Base-by-base conservation (phyloP, 2,888 invertebrate species). In the Onthophagus sagittarius region DNA sequence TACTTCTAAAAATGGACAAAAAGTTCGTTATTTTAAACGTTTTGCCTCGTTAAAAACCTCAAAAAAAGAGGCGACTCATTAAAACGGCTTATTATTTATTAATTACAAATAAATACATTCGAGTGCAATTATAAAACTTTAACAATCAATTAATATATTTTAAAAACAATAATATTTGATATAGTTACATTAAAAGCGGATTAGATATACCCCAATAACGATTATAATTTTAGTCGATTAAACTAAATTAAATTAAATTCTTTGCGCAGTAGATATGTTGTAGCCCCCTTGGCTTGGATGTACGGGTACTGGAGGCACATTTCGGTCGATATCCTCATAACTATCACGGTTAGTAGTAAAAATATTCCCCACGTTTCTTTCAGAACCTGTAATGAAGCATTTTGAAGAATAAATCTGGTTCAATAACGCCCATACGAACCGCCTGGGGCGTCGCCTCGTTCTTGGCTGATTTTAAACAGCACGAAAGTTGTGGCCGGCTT, bases 291-390 rank as follows among this genome's bases (percentile, higher is more conserved):
- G 71, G 63, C 72, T 75, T n/a, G 74, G 71, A 73, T 71, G 74
- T 31, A n/a, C 13, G 23, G 72, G 15, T 2, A 32, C 67, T 7
- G 71, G 33, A 23, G 63, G 72, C 7, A 31, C 74, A 15, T 63
- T 69, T 13, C 69, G 39, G 15, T 76, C 76, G 11, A 76, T 76
- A 31, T 76, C 76, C 70, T 76, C 76, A 13, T 76, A 76, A 74
- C 74, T 76, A 14, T 69, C 62, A 62, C 72, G 65, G 7, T 71
- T 71, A 31, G 75, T 70, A 11, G 72, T 72, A 32, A 75, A 75
- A 69, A 75, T 73, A 69, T 73, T 70, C 14, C 72, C 67, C 7
- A 76, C 72, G 32, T 74, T 74, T 6, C 73, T 67, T 53, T 74
- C 73, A 39, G 74, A 72, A 70, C 76, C 76, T 76, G 69, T 14